Percentiles rank a stretch among this genome's conserved stretches.
Conservation (phyloP, 2,113 vertebrate genomes). For the Ictidomys tridecemlineatus region DNA sequence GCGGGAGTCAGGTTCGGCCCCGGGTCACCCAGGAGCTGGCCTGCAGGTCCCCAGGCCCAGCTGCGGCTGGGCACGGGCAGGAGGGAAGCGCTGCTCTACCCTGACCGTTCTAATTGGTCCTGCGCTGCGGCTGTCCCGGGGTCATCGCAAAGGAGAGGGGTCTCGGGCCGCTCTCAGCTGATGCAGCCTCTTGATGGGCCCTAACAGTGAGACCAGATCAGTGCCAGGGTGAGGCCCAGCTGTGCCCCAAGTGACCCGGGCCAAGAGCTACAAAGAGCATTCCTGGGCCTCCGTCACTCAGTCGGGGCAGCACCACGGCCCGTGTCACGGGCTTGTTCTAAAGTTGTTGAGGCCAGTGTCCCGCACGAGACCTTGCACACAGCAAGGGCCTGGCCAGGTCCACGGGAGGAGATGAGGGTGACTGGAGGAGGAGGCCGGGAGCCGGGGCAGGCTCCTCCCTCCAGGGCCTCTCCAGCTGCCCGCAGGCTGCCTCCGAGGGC, state of each 20-base stretch:
- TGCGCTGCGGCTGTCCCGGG: neutral
- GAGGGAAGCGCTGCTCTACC: neutral
- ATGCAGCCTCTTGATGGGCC: neutral
- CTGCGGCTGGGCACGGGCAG: neutral
- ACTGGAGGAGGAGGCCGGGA: rapidly evolving
- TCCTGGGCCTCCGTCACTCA: neutral
- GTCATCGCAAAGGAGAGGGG: neutral
- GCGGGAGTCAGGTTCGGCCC: conserved; percentile 53
- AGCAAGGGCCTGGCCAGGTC: rapidly evolving
- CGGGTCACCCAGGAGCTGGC: conserved; percentile 71
- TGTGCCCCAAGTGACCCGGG: neutral
- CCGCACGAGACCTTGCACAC: neutral
- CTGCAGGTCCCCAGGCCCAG: neutral
- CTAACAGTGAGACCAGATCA: neutral
- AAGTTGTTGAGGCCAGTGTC: no score
- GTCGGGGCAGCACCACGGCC: rapidly evolving
- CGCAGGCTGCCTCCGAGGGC: neutral
- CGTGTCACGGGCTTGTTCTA: neutral
- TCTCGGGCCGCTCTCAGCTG: neutral
- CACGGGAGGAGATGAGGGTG: neutral
- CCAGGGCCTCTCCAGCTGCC: neutral
- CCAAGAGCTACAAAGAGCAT: neutral
- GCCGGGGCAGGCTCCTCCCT: rapidly evolving
- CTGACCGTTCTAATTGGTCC: neutral
- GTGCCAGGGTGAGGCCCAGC: neutral